phyloP scores from a whole-genome alignment of 2,797 vertebrate species.

The Brachyrhaphis roseni region DNA sequence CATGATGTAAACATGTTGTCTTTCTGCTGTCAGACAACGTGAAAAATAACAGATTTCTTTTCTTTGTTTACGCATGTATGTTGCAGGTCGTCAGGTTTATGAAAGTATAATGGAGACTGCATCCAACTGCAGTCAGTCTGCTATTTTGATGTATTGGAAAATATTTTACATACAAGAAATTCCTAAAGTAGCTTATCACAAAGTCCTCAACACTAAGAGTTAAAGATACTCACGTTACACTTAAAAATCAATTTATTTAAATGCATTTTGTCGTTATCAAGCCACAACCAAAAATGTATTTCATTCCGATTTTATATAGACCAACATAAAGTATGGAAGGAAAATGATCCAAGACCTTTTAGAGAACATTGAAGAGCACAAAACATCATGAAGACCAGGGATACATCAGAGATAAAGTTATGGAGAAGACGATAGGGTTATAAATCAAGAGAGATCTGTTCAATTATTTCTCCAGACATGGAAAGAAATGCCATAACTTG shows the following conservation, averaged over 20 bases:
- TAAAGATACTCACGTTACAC: background rate
- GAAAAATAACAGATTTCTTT: background rate
- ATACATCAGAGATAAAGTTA: background rate
- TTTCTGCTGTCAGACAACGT: background rate
- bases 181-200: background rate
- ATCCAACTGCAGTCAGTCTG: background rate
- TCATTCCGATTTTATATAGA: background rate
- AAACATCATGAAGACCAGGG: background rate
- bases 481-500: background rate
- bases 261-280: background rate
- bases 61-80: background rate
- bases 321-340: background rate
- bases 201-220: background rate
- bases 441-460: background rate
- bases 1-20: slow-evolving; percentile 4
- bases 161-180: background rate
- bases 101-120: background rate
- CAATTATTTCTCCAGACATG: background rate
- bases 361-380: too few relatives aligned
- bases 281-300: background rate
- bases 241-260: background rate
- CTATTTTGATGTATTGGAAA: background rate
- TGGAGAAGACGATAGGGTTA: background rate
- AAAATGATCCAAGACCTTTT: background rate
- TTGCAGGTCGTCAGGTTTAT: background rate